These are phyloP conservation scores for Polylopha cassiicola DNA, from an alignment of 2,888 invertebrate genomes.

Conservation along the genomic window DNA sequence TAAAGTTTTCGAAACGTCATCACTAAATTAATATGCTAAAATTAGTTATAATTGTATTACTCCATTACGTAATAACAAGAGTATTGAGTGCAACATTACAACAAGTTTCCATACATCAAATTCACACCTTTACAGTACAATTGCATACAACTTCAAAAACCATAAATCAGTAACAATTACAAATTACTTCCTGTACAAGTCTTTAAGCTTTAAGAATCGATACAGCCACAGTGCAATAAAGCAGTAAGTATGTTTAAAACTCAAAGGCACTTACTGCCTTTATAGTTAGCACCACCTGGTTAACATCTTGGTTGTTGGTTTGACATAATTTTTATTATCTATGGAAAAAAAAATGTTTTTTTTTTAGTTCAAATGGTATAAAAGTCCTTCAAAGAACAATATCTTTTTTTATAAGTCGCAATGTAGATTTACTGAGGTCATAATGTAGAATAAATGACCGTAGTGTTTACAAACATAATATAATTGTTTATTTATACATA, in stretches of 20 bases:
- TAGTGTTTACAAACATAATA: no score
- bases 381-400: no score
- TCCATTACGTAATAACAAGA: no score
- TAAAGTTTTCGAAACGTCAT: no score
- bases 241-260: slow-evolving; percentile 36
- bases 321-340: slow-evolving; percentile 21
- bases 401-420: slow-evolving; percentile 3
- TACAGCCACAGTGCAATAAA: slow-evolving; percentile 25
- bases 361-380: slow-evolving; percentile 4
- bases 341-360: slow-evolving; percentile 2
- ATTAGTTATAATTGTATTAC: no score
- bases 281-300: slow-evolving; percentile 34
- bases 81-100: no score
- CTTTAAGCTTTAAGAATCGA: slow-evolving; percentile 4
- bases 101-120: no score
- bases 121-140: slow-evolving; percentile 6
- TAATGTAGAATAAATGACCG: no score
- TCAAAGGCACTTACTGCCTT: slow-evolving; percentile 31
- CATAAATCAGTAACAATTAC: slow-evolving; percentile 26
- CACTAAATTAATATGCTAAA: no score
- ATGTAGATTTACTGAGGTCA: no score
- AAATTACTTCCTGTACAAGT: slow-evolving; percentile 40
- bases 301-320: slow-evolving; percentile 34
- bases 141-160: slow-evolving; percentile 17
- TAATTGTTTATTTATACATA: no score